These are phyloP conservation scores for Phyllotreta striolata DNA, from an alignment of 2,888 invertebrate genomes.

Conservation along the genomic window DNA sequence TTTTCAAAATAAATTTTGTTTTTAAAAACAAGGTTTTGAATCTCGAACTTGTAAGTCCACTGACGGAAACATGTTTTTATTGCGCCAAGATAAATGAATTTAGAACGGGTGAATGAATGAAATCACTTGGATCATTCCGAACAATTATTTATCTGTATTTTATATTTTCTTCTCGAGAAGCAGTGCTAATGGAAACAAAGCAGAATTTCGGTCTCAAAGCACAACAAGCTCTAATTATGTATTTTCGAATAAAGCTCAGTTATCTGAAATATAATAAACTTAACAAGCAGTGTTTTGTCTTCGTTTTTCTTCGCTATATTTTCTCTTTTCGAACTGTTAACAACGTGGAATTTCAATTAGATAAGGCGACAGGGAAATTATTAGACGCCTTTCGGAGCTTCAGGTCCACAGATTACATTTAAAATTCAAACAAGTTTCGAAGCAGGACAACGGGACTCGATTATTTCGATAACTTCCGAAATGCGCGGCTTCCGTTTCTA, in stretches of 20 bases:
- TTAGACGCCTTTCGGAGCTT: constrained; percentile 27
- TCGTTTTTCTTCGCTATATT: constrained; percentile 12
- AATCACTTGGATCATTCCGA: too few relatives aligned
- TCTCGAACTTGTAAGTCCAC: too few relatives aligned
- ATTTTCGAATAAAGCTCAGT: constrained; percentile 17
- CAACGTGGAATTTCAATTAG: constrained; percentile 32
- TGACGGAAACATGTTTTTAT: too few relatives aligned
- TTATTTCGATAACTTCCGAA: constrained; percentile 25
- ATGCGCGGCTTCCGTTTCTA: background rate
- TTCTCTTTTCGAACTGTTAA: constrained; percentile 22
- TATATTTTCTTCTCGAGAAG: too few relatives aligned
- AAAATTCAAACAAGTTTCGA: constrained; percentile 28
- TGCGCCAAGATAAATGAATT: too few relatives aligned
- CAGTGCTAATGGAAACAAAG: background rate
- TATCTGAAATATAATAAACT: constrained; percentile 16
- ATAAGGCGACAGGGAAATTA: constrained; percentile 27
- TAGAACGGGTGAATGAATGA: too few relatives aligned
- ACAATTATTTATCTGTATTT: too few relatives aligned
- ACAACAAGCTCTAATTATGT: constrained; percentile 21
- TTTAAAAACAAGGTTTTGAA: too few relatives aligned
- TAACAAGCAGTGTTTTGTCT: constrained; percentile 21
- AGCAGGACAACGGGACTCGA: constrained; percentile 25
- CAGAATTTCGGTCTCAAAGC: background rate
- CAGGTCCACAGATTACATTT: constrained; percentile 31
- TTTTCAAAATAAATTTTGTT: too few relatives aligned